Conservation (phyloP, 2,797 vertebrate genomes). For the Lepilemur septentrionalis region DNA sequence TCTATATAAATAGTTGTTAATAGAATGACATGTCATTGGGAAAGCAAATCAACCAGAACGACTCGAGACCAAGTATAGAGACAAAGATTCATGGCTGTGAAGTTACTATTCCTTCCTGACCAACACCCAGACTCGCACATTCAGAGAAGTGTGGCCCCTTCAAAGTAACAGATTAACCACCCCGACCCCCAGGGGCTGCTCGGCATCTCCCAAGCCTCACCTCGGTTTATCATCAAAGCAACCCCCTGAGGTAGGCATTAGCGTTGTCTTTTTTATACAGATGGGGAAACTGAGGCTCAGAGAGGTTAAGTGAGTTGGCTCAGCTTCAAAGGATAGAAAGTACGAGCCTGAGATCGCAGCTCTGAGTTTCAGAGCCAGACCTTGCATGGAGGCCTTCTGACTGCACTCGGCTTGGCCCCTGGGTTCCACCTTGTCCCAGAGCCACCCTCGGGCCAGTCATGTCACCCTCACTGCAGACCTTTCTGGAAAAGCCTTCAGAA, state of each 20-base stretch:
- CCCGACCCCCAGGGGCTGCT: rapidly evolving
- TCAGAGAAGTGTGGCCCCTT: background rate
- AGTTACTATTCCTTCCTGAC: background rate
- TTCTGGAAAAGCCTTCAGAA: background rate
- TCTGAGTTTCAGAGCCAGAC: background rate
- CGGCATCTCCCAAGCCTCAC: rapidly evolving
- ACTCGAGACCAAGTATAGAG: background rate
- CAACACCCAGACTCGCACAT: background rate
- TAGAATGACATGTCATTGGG: background rate
- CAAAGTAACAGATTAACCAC: rapidly evolving
- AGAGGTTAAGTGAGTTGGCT: background rate
- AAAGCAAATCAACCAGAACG: background rate
- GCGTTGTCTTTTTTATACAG: background rate
- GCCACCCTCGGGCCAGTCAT: no score
- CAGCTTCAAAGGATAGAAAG: background rate
- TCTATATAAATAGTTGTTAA: background rate
- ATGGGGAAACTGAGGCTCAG: no score
- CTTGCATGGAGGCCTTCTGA: background rate
- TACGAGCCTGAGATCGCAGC: background rate
- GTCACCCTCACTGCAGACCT: background rate
- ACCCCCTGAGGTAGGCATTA: rapidly evolving
- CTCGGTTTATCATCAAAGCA: background rate
- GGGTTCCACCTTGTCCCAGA: background rate
- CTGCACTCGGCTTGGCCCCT: background rate
- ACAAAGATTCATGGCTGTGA: background rate